These are phyloP conservation scores for Nephrotoma appendiculata DNA, from an alignment of 2,888 invertebrate species.

Conservation along the genomic window DNA sequence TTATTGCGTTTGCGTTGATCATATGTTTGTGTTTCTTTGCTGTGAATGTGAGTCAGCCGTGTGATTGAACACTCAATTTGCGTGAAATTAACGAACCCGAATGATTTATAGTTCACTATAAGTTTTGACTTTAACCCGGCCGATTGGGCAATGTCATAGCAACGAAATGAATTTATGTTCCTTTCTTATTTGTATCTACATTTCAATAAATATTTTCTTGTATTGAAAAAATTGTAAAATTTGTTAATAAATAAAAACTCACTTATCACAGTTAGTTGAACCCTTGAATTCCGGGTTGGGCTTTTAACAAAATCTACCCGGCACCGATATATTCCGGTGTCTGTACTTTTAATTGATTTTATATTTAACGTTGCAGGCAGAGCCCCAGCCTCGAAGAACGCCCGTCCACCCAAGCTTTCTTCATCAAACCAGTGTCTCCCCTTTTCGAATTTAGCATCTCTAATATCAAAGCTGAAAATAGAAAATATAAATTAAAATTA, in stretches of 20 bases:
- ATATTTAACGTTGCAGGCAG: constrained; percentile 62
- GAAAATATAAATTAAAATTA: not conserved
- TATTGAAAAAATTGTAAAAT: not conserved
- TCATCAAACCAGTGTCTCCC: constrained; percentile 41
- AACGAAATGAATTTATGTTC: too few species aligned
- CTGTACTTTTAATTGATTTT: constrained; percentile 55
- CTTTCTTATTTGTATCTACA: too few species aligned
- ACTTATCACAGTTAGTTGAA: constrained; percentile 83
- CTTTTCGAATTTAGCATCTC: constrained; percentile 34
- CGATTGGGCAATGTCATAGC: too few species aligned
- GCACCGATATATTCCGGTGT: constrained; percentile 74
- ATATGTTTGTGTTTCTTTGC: too few species aligned
- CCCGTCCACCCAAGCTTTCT: constrained; percentile 46
- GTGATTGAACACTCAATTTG: too few species aligned
- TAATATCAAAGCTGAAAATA: constrained; percentile 35
- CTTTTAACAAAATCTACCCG: constrained; percentile 82
- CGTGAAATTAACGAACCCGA: too few species aligned
- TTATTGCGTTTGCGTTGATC: too few species aligned
- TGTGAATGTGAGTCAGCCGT: too few species aligned
- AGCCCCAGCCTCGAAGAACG: constrained; percentile 60
- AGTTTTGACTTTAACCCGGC: too few species aligned
- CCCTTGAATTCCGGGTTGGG: constrained; percentile 72
- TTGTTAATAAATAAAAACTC: constrained; percentile 33
- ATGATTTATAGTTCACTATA: too few species aligned
- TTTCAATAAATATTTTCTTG: too few species aligned